phyloP scores from a whole-genome alignment of 2,797 vertebrate species.

The Tamandua tetradactyla region DNA sequence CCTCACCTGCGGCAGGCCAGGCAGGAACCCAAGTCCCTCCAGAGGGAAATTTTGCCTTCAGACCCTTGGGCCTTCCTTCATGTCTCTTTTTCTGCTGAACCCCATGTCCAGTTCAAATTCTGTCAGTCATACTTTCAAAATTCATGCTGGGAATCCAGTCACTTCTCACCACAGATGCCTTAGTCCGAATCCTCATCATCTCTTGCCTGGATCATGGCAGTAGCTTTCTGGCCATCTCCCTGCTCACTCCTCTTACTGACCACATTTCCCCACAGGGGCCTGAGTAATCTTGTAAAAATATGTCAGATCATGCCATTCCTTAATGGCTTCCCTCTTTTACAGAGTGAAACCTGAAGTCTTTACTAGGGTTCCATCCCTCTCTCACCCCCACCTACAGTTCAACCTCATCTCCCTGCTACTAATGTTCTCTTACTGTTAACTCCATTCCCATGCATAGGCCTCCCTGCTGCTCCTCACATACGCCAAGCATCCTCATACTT shows the following conservation, averaged over 20 bases:
- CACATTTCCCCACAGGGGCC: not conserved
- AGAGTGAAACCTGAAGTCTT: not conserved
- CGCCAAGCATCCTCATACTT: not conserved
- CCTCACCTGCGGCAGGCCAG: not conserved
- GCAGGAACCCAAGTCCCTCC: not conserved
- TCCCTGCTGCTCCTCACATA: not conserved
- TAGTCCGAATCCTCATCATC: not conserved
- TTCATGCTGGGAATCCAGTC: not conserved
- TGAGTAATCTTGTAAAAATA: not conserved
- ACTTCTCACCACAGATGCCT: not conserved
- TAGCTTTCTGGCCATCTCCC: not conserved
- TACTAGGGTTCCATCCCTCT: not conserved
- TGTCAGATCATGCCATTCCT: not conserved
- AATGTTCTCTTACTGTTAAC: not conserved
- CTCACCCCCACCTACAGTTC: not conserved
- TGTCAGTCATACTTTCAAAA: not conserved
- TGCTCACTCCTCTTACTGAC: not conserved
- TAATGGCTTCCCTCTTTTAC: not conserved
- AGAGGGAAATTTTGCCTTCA: not conserved
- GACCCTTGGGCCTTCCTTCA: not conserved
- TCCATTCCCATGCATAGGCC: not conserved
- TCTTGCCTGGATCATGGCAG: not conserved
- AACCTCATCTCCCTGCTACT: not conserved
- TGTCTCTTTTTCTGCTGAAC: not conserved
- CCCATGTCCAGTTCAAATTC: not conserved